A percentile compares a stretch with the other conserved stretches of the same genome.
Evolutionary conservation across 1,140 invertebrate species (phyloP).

Genomic region (Maconellicoccus hirsutus): DNA sequence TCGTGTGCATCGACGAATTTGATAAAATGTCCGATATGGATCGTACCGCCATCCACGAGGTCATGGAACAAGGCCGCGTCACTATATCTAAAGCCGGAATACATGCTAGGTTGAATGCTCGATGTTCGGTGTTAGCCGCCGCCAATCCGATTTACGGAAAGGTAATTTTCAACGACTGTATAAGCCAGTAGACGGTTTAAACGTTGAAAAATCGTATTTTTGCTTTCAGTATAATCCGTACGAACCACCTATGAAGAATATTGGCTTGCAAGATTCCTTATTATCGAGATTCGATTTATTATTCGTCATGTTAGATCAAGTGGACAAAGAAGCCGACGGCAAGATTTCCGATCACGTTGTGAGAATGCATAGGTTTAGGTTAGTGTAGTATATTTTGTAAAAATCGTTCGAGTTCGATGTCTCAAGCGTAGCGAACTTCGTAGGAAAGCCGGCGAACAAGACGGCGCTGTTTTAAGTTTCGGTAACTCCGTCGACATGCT

Average conservation of each 20-base stretch:
- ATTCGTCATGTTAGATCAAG: conserved; percentile 91
- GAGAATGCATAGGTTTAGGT: conserved; percentile 89
- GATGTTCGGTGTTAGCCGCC: conserved; percentile 94
- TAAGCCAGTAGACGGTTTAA: not conserved
- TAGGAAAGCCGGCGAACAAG: conserved; percentile 79
- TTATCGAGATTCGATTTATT: conserved; percentile 97
- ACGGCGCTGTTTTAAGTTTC: conserved; percentile 84
- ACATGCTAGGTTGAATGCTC: conserved; percentile 92
- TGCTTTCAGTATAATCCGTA: conserved; percentile 83
- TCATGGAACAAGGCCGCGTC: conserved; percentile 90
- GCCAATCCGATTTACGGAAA: conserved; percentile 99
- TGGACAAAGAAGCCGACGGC: conserved; percentile 80
- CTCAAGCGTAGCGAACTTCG: too few species aligned
- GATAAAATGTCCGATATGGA: conserved; percentile 99
- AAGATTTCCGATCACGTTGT: conserved; percentile 94
- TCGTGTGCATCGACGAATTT: conserved; percentile 99
- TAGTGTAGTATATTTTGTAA: too few species aligned
- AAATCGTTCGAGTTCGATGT: too few species aligned
- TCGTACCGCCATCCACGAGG: conserved; percentile 97
- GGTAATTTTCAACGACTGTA: conserved; percentile 43
- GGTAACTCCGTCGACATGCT: conserved; percentile 64
- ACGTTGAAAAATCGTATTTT: conserved; percentile 30
- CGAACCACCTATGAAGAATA: conserved; percentile 99
- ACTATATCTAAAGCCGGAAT: conserved; percentile 99
- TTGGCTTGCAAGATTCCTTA: conserved; percentile 94